Base-by-base conservation (phyloP, 2,797 vertebrate species). In the Gymnocypris eckloni region DNA sequence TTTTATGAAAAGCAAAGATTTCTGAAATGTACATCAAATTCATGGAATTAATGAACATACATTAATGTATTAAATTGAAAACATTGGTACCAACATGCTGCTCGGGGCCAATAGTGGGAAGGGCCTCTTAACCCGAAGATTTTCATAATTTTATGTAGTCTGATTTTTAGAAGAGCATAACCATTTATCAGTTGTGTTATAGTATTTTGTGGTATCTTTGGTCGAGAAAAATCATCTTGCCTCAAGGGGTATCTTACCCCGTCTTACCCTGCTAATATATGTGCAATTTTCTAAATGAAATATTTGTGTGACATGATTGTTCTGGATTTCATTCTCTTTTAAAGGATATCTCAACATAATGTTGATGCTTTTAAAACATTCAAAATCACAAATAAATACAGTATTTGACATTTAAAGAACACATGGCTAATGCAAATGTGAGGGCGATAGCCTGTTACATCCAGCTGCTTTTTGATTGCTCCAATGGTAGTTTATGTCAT, bases 361-460 rank as follows among this genome's bases (percentile, higher is more conserved):
- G 59, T 56, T 72, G 67, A 37, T 80, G 41, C 59, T 22, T 69
- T 81, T 64, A 83, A 64, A 75, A 75, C 71, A 73, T 75, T 83
- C 71, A 59, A 64, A 72, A 79, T 48, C 39, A 79, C 75, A 41
- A 56, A 69, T 28, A 67, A 50, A 41, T 67, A 25, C 5, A 67
- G 16, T 15, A 43, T 59, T 59, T 52, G 33, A 79, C 48, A 85
- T 20, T 25, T 45, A 56, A 79, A 82, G 48, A 13, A 61, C 52
- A 52, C 70, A 52, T n/a, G 15, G 54, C 77, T 85, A 15, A 79
- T 64, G 54, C 69, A 80, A 79, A 66, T 50, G 4, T 16, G 25
- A 70, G 48, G 25, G 39, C 6, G 1, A 43, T 56, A 79, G 66
- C 76, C 69, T 52, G 22, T 48, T 45, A 71, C 52, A 48, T 70